phyloP scores from a whole-genome alignment of 1,140 invertebrate genomes.

The Latrodectus geometricus region DNA sequence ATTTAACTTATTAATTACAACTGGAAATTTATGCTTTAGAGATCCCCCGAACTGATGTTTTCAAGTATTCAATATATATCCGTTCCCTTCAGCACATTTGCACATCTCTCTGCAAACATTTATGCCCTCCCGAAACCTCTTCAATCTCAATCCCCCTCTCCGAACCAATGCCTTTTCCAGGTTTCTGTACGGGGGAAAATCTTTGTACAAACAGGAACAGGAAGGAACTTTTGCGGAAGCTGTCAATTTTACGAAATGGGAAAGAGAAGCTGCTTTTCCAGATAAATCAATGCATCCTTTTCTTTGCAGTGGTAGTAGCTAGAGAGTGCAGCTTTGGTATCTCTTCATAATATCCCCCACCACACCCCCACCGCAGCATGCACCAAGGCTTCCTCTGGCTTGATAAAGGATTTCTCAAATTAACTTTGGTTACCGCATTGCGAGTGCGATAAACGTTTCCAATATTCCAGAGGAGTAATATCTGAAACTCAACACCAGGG shows the following conservation, averaged over 20 bases:
- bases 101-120: conserved; percentile 15
- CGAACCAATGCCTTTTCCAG: background rate
- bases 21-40: too few species aligned
- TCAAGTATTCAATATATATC: conserved; percentile 36
- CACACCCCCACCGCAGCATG: background rate
- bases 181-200: conserved; percentile 27
- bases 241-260: conserved; percentile 55
- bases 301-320: background rate
- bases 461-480: conserved; percentile 37
- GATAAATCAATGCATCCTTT: conserved; percentile 55
- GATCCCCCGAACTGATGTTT: too few species aligned
- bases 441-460: conserved; percentile 56
- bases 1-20: too few species aligned
- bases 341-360: conserved; percentile 42
- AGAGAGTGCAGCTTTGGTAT: conserved; percentile 13
- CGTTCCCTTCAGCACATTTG: background rate
- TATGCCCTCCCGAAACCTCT: background rate
- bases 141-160: background rate
- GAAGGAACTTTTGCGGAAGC: conserved; percentile 56
- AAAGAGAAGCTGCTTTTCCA: conserved; percentile 6
- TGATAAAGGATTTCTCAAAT: conserved; percentile 61
- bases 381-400: background rate
- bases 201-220: conserved; percentile 57
- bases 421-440: conserved; percentile 60
- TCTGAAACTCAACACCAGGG: too few species aligned